Evolutionary conservation across 2,797 vertebrate genomes (phyloP).

Genomic region (Loriculus beryllinus): DNA sequence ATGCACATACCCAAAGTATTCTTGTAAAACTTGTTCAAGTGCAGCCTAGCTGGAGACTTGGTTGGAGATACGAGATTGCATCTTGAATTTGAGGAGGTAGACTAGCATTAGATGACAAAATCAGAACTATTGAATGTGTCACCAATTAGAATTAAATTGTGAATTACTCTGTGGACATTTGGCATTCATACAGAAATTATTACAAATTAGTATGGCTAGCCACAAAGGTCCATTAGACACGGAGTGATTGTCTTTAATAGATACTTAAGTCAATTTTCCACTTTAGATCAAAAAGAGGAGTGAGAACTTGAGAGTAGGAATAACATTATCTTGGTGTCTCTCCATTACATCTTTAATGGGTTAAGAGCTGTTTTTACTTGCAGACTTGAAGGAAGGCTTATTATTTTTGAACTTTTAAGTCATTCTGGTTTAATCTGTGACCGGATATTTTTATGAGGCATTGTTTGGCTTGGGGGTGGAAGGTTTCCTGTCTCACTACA

Average conservation of each 20-base stretch:
- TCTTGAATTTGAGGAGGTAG: background rate
- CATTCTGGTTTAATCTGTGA: slow-evolving; percentile 62
- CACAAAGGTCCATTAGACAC: background rate
- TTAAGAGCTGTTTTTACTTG: slow-evolving; percentile 55
- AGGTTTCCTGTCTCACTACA: slow-evolving; percentile 44
- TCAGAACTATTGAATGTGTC: background rate
- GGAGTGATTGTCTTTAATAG: background rate
- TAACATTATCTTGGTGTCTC: slow-evolving; percentile 39
- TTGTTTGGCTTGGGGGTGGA: slow-evolving; percentile 27
- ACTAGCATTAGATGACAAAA: background rate
- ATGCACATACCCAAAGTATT: background rate
- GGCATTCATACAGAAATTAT: background rate
- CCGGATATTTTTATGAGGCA: slow-evolving; percentile 65
- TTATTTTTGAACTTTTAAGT: slow-evolving; percentile 50
- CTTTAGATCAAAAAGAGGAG: slow-evolving; percentile 47
- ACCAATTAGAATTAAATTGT: background rate
- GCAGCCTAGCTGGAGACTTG: background rate
- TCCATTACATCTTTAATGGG: slow-evolving; percentile 29
- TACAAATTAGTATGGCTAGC: background rate
- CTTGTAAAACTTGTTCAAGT: background rate
- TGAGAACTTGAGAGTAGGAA: slow-evolving; percentile 36
- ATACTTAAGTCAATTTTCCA: slow-evolving; percentile 33
- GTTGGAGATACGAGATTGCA: background rate
- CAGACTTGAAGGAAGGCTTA: background rate
- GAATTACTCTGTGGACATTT: background rate